Evolutionary conservation across 2,888 invertebrate species (phyloP), one percentile per base, ranked within the genome.

Genomic region (Cataglyphis albicans): DNA sequence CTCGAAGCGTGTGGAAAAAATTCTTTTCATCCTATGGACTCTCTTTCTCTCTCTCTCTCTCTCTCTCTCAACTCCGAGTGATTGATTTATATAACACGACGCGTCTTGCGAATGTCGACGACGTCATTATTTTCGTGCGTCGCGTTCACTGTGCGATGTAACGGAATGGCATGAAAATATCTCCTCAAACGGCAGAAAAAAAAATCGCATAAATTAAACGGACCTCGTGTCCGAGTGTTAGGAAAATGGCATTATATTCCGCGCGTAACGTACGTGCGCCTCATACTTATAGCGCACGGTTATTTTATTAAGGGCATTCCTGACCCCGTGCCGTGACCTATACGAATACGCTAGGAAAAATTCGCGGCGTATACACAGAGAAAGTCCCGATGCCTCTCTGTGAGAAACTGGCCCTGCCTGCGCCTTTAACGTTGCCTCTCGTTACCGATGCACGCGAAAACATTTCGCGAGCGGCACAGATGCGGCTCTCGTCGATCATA

Each of bases 231-330:
- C 75, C 83, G 78, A 59, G 76, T 7, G 41, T 68, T 48, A 83
- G 81, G 86, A 86, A 89, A 87, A 64, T 59, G 86, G 83, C 87
- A 89, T 91, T 91, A 90, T 84, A 90, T 84, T 88, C 55, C 84
- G 87, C 83, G 86, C 83, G 86, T 89, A 91, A 91, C 89, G 88
- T 91, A 91, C 89, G 89, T 91, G 90, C 88, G 87, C 59, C 85
- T 86, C 85, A 67, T 90, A 88, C 90, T 88, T 84, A 85, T 32
- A 32, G 18, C 44, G 86, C 85, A 89, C 88, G 90, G 89, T 91
- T 92, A 92, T 90, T 93, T 93, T 93, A 93, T 93, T 93, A 94
- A 93, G 94, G 94, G 93, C 93, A 94, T 93, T 92, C 92, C 92
- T 93, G 93, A 93, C 93, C 93, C 87, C 93, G 86, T 84, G 89